Conservation (phyloP, 2,888 invertebrate genomes). For the Calliopum simillimum region DNA sequence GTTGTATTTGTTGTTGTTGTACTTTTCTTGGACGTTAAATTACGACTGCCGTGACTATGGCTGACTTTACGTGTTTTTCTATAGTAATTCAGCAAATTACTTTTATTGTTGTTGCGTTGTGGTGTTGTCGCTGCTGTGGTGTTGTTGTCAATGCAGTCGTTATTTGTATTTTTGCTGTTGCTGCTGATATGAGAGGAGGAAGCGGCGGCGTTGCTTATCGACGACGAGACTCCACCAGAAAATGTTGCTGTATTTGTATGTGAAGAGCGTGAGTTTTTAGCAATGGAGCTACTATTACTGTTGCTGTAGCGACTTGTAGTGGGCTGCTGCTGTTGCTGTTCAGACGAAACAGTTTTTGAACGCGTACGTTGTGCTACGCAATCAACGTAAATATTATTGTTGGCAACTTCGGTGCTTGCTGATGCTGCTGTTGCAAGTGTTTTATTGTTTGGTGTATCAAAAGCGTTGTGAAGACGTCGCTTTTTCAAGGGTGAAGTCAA, state of each 20-base stretch:
- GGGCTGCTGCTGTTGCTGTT: constrained; percentile 50
- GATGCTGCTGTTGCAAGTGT: constrained; percentile 38
- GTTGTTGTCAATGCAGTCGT: constrained; percentile 31
- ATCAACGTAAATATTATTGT: constrained; percentile 48
- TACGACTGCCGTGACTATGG: constrained; percentile 47
- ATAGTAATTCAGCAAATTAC: constrained; percentile 65
- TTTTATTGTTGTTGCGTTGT: constrained; percentile 47
- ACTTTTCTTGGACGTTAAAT: constrained; percentile 31
- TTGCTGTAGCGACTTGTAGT: constrained; percentile 51
- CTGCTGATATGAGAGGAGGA: constrained; percentile 5
- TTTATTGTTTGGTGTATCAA: constrained; percentile 20
- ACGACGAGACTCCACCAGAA: constrained; percentile 13
- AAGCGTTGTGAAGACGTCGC: constrained; percentile 54
- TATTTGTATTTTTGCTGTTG: constrained; percentile 37
- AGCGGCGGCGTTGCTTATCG: too few relatives aligned
- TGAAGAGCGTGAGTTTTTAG: constrained; percentile 37
- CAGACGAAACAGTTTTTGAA: constrained; percentile 61
- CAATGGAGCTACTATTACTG: constrained; percentile 36
- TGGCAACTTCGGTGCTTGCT: constrained; percentile 20
- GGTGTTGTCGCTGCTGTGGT: constrained; percentile 41
- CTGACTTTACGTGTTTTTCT: constrained; percentile 64
- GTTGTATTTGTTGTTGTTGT: constrained; percentile 35
- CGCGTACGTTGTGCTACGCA: constrained; percentile 66
- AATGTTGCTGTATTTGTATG: constrained; percentile 1
- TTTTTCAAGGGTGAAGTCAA: constrained; percentile 57